These are phyloP conservation scores for Mya arenaria DNA, from an alignment of 1,140 invertebrate genomes.

Conservation along the genomic window DNA sequence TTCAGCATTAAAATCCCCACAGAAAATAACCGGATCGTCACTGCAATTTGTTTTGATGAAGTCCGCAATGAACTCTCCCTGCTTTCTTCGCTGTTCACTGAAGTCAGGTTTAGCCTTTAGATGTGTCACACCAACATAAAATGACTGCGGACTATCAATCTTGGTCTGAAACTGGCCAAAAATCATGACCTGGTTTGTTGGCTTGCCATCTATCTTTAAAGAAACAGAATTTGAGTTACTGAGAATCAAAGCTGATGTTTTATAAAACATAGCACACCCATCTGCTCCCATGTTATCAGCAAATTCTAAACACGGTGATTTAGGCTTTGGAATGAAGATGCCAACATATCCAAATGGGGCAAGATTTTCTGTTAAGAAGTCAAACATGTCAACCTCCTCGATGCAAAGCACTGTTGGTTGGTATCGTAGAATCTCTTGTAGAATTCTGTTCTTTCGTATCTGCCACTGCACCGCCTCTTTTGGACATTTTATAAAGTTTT, in stretches of 20 bases:
- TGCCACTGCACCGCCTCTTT: conserved; percentile 87
- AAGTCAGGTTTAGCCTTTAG: conserved; percentile 87
- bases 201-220: conserved; percentile 87
- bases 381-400: conserved; percentile 91
- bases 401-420: conserved; percentile 89
- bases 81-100: conserved; percentile 85
- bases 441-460: conserved; percentile 85
- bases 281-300: conserved; percentile 89
- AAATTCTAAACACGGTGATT: conserved; percentile 88
- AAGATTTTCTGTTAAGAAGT: conserved; percentile 86
- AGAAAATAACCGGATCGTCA: conserved; percentile 84
- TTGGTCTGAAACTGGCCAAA: conserved; percentile 75
- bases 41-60: conserved; percentile 83
- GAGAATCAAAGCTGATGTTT: conserved; percentile 85
- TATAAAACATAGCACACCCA: conserved; percentile 90
- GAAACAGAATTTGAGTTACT: conserved; percentile 84
- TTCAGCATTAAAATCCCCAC: conserved; percentile 92
- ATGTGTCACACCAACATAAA: conserved; percentile 89
- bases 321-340: conserved; percentile 89
- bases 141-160: conserved; percentile 73
- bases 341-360: conserved; percentile 86
- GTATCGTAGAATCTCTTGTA: conserved; percentile 88
- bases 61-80: conserved; percentile 88
- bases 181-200: conserved; percentile 88
- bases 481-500: conserved; percentile 89